Evolutionary conservation across 2,888 invertebrate genomes (phyloP), one percentile per base, ranked within the genome.

Genomic region (Aporophyla lueneburgensis): DNA sequence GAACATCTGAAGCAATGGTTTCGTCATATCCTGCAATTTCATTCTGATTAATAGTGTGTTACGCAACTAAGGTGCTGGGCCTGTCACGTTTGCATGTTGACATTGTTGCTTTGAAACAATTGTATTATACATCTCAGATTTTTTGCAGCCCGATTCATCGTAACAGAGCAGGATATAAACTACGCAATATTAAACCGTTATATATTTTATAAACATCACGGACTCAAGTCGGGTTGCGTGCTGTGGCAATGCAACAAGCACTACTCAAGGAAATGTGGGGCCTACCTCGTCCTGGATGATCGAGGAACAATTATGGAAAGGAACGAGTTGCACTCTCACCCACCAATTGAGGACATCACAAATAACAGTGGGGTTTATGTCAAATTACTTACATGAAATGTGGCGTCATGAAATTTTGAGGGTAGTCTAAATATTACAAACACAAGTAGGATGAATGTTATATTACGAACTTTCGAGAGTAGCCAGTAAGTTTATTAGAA

Each of bases 301-400:
- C 16, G 21, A 14, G 74, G 74, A 49, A 59, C 14, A 12, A 40
- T 79, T 27, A 27, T 65, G 12, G 49, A 65, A 40, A 10, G n/a
- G n/a, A 53, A 66, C 10, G 68, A 65, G n/a, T 14, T 21, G 16
- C 89, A 90, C 46, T 83, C 82, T 2, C 89, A 89, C 40, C 71
- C 58, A 19, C 89, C 88, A 9, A 59, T 73, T 27, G 2, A 43
- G 16, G 82, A 82, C 51, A 19, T 49, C 5, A 74, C 10, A 61
- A 70, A 43, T 46, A 66, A 27, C 27, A 40, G 51, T 51, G 86
- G 80, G 1, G 1, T 68, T 53, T 86, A 79, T 65, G 24, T 76
- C 19, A 81, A 46, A 74, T 6, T 77, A 43, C 58, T 2, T 16
- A 33, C 21, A 27, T 5, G 24, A 51, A 51, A 59, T 24, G 14